These are phyloP conservation scores for Idaea dimidiata DNA, from an alignment of 2,888 invertebrate genomes.

Conservation along the genomic window DNA sequence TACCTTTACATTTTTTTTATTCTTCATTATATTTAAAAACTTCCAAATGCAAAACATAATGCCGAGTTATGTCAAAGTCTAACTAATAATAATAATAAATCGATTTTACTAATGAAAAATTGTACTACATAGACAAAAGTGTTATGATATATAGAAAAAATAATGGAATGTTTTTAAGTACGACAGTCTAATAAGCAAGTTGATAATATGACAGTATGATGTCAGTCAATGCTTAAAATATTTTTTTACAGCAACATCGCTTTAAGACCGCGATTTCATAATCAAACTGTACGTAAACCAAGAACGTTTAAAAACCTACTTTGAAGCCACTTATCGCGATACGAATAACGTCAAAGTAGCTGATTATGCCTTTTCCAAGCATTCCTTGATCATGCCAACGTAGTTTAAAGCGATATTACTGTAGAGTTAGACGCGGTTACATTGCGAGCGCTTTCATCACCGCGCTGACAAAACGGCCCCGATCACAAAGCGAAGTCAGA, in stretches of 20 bases:
- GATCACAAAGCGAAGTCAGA: not conserved
- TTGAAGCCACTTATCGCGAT: too few relatives aligned
- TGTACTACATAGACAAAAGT: constrained; percentile 52
- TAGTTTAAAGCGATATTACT: not conserved
- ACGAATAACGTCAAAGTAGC: too few relatives aligned
- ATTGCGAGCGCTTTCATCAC: constrained; percentile 29
- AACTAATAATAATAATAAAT: constrained; percentile 63
- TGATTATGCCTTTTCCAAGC: too few relatives aligned
- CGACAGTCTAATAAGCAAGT: constrained; percentile 69
- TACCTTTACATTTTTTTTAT: constrained; percentile 39
- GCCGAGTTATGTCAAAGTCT: constrained; percentile 54
- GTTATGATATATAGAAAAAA: constrained; percentile 53
- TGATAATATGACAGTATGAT: constrained; percentile 60
- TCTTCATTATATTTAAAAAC: constrained; percentile 47
- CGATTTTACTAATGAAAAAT: constrained; percentile 49
- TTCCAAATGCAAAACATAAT: constrained; percentile 62
- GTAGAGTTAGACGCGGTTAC: constrained; percentile 35
- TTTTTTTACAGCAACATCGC: constrained; percentile 6
- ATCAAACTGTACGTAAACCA: not conserved
- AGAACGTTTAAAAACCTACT: too few relatives aligned
- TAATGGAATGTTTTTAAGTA: constrained; percentile 79
- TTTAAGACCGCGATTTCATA: not conserved
- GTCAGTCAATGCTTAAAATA: constrained; percentile 70
- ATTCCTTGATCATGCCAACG: not conserved
- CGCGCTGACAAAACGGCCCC: constrained; percentile 8